A percentile compares a stretch with the other conserved stretches of the same genome.
phyloP scores from a whole-genome alignment of 2,888 invertebrate species.

The Dicroscelio sp. region DNA sequence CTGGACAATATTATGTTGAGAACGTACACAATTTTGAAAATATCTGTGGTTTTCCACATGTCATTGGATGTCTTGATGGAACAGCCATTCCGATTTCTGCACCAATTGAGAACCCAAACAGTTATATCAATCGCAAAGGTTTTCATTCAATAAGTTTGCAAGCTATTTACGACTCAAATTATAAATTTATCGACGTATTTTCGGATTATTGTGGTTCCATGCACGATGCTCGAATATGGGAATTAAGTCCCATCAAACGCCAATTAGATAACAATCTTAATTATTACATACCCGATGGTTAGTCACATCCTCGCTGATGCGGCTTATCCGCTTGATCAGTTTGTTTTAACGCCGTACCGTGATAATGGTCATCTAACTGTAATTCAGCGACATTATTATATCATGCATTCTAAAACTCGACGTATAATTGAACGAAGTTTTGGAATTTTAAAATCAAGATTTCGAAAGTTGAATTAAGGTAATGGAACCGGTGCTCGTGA shows the following conservation, averaged over 20 bases:
- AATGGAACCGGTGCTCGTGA: too few species aligned
- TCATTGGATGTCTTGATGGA: conserved; percentile 32
- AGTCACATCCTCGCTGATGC: conserved; percentile 36
- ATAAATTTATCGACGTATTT: conserved; percentile 46
- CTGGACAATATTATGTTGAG: background rate
- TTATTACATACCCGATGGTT: background rate
- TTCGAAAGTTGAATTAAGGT: conserved; percentile 44
- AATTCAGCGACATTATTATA: conserved; percentile 39
- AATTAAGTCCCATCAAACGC: conserved; percentile 23
- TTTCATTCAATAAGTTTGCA: conserved; percentile 50
- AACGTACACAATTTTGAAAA: background rate
- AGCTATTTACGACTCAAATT: conserved; percentile 39
- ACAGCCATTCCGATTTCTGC: conserved; percentile 48
- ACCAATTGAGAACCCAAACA: conserved; percentile 47
- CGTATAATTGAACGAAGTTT: conserved; percentile 54
- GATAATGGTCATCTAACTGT: conserved; percentile 60
- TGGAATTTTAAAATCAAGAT: conserved; percentile 46
- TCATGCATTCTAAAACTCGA: conserved; percentile 45
- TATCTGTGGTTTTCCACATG: background rate
- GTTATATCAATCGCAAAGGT: conserved; percentile 56
- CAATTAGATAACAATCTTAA: background rate
- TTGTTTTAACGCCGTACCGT: conserved; percentile 53
- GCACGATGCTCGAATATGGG: conserved; percentile 64
- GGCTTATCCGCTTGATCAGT: conserved; percentile 15
- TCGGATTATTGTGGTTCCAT: conserved; percentile 47